phyloP scores from a whole-genome alignment of 2,113 vertebrate genomes.

The Saimiri boliviensis region DNA sequence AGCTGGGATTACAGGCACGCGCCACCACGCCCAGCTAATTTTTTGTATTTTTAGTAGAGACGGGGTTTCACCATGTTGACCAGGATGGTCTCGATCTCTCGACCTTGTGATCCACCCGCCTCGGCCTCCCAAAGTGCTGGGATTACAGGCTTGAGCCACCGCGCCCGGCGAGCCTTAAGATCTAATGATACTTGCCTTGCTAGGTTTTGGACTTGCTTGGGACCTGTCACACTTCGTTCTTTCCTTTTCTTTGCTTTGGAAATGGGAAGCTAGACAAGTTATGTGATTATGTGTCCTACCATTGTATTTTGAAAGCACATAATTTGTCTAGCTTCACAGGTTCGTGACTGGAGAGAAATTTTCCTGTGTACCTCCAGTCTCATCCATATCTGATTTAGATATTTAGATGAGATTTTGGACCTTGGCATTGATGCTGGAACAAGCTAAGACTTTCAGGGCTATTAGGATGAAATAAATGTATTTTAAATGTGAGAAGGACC shows the following conservation, averaged over 20 bases:
- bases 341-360: background rate
- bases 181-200: background rate
- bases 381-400: background rate
- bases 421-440: background rate
- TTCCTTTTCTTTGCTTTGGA: background rate
- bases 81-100: too few relatives aligned
- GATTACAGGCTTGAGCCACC: too few relatives aligned
- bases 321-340: background rate
- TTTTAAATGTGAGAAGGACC: background rate
- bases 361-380: background rate
- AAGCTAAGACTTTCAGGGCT: background rate
- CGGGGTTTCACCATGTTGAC: too few relatives aligned
- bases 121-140: too few relatives aligned
- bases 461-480: background rate
- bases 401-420: background rate
- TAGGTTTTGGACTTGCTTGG: background rate
- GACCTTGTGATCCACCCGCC: too few relatives aligned
- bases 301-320: background rate
- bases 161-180: background rate
- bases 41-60: too few relatives aligned
- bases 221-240: background rate
- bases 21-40: too few relatives aligned
- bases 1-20: too few relatives aligned
- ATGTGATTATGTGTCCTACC: background rate
- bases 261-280: background rate